Base-by-base conservation (phyloP, 2,797 vertebrate species). In the Oreonectes daqikongensis region DNA sequence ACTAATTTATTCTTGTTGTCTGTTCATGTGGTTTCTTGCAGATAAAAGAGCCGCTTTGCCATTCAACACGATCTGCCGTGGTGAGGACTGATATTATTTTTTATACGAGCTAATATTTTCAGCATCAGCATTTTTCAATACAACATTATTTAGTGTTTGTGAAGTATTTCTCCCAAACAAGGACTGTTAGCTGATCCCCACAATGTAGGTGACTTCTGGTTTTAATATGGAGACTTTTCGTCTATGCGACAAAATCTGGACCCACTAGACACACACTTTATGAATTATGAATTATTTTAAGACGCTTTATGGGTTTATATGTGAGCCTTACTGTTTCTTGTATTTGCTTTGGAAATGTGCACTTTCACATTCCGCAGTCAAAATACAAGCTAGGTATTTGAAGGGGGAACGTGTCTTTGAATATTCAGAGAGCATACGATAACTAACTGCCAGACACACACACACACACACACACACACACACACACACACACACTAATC, bases 401-500 rank as follows among this genome's bases (percentile, higher is more conserved):
- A 35, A 35, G 35, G 35, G 8, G 35, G 35, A 63, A 72, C 12
- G 57, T 50, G 30, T 72, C 14, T 35, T 72, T 72, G 28, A 50
- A 63, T 63, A 61, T 72, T 61, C 55, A 64, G 44, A 63, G 17
- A n/a, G 72, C 35, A 66, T 10, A 69, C 73, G 22, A 20, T 30
- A 32, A 44, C 48, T 20, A 44, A 61, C 57, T 35, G 35, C 8
- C 40, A 4, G 11, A 55, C 69, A 65, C 72, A 53, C 48, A 79
- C 57, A 69, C 40, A 70, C 71, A 46, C n/a, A 72, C 66, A 76
- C 11, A 53, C 17, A 74, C 60, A 73, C 61, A 78, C 69, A 79
- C 69, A 76, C 52, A 81, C 18, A 26, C 32, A 78, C 81, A 84
- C 26, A 75, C 63, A 83, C 64, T 90, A 90, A 91, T 90, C 88